Percentiles rank a stretch among this genome's conserved stretches.
These are phyloP conservation scores for Callinectes sapidus DNA, from an alignment of 2,888 invertebrate genomes.

Conservation along the genomic window DNA sequence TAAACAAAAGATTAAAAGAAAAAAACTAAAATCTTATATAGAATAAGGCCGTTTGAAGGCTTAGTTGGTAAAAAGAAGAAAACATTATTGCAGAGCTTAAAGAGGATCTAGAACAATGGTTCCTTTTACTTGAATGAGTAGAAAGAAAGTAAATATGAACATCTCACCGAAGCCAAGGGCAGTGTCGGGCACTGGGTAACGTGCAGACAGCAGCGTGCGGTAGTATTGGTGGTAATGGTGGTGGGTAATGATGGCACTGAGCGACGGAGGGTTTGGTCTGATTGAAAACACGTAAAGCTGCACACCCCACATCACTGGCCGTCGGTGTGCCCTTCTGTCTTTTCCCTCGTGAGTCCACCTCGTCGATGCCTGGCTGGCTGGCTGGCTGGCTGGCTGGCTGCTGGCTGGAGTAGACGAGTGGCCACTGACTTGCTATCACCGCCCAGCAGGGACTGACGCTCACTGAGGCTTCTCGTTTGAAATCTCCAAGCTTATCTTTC, in stretches of 20 bases:
- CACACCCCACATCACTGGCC: not conserved
- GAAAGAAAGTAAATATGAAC: not conserved
- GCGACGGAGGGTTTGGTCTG: not conserved
- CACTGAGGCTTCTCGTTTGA: not conserved
- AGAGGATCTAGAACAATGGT: not conserved
- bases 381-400: not conserved
- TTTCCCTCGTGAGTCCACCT: not conserved
- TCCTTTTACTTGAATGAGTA: not conserved
- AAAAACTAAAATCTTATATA: not conserved
- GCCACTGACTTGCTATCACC: not conserved
- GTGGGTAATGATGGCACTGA: not conserved
- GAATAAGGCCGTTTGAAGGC: not conserved
- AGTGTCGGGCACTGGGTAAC: not conserved
- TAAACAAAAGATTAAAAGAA: not conserved
- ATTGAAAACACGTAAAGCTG: slow-evolving; percentile 11
- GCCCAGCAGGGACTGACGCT: not conserved
- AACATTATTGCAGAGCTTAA: not conserved
- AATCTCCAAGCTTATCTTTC: not conserved
- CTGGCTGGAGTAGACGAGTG: not conserved
- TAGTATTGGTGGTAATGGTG: not conserved
- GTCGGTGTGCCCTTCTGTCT: slow-evolving; percentile 3
- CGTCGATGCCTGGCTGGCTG: not conserved
- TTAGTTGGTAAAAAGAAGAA: not conserved
- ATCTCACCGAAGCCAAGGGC: not conserved
- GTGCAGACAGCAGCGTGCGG: not conserved